A percentile compares a stretch with the other conserved stretches of the same genome.
Evolutionary conservation across 2,797 vertebrate species (phyloP).

Genomic region (Podarcis siculus): DNA sequence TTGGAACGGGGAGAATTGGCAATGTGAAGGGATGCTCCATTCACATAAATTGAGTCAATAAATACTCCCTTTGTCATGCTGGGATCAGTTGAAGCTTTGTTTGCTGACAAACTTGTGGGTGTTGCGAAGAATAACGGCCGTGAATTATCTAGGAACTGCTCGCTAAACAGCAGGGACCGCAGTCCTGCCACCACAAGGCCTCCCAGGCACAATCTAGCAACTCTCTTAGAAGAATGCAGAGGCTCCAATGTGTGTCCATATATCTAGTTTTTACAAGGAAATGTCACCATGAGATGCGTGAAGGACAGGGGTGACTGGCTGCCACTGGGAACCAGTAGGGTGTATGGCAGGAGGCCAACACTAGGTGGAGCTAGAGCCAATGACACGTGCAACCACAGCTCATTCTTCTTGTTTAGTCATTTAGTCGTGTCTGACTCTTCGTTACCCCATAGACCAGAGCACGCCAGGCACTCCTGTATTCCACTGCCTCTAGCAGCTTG

Average conservation of each 20-base stretch:
- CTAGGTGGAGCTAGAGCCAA: no score
- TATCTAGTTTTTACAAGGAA: neutral
- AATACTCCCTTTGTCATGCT: constrained; percentile 71
- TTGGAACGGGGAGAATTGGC: constrained; percentile 61
- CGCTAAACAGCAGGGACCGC: neutral
- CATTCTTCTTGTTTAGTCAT: no score
- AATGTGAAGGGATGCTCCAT: constrained; percentile 61
- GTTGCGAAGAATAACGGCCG: constrained; percentile 58
- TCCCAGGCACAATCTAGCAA: neutral
- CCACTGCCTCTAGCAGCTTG: no score
- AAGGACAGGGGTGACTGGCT: no score
- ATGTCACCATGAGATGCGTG: neutral
- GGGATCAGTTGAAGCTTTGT: constrained; percentile 68
- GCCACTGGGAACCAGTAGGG: no score
- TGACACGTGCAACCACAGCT: no score
- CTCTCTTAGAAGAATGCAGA: neutral
- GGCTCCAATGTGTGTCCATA: neutral
- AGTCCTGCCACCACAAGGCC: neutral
- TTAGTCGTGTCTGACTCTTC: no score
- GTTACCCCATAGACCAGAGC: no score
- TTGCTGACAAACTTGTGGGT: constrained; percentile 68
- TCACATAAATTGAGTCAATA: constrained; percentile 73
- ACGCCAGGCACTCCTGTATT: no score
- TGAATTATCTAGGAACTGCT: constrained; percentile 61
- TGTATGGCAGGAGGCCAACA: no score